These are phyloP conservation scores for Condylura cristata DNA, from an alignment of 2,113 vertebrate species.

Conservation along the genomic window DNA sequence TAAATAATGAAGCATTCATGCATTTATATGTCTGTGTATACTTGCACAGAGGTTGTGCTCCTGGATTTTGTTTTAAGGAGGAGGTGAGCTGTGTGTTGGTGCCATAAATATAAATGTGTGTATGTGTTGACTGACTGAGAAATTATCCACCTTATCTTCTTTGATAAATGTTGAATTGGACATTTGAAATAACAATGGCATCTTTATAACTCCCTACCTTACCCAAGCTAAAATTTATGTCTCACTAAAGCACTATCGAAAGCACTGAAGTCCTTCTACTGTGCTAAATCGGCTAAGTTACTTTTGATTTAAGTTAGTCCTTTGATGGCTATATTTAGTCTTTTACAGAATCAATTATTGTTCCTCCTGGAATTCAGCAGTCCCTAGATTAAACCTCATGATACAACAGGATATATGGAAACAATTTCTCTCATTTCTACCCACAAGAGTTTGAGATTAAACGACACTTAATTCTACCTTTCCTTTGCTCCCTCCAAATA, in stretches of 20 bases:
- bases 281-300: background rate
- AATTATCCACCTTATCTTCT: background rate
- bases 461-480: background rate
- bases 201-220: background rate
- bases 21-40: background rate
- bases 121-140: background rate
- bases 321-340: background rate
- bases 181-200: background rate
- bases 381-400: background rate
- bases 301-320: background rate
- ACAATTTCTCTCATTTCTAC: background rate
- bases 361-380: background rate
- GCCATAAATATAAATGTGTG: background rate
- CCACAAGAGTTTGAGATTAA: background rate
- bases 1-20: background rate
- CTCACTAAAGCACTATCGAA: background rate
- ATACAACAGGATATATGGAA: background rate
- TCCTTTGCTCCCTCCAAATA: too few species aligned
- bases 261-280: background rate
- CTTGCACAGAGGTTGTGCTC: fast-evolving
- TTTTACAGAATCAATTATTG: background rate
- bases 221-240: background rate
- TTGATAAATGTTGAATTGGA: background rate
- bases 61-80: background rate
- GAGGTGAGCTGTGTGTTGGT: background rate